phyloP scores from a whole-genome alignment of 64 coral and sea anemone species.

The Stylophora pistillata region DNA sequence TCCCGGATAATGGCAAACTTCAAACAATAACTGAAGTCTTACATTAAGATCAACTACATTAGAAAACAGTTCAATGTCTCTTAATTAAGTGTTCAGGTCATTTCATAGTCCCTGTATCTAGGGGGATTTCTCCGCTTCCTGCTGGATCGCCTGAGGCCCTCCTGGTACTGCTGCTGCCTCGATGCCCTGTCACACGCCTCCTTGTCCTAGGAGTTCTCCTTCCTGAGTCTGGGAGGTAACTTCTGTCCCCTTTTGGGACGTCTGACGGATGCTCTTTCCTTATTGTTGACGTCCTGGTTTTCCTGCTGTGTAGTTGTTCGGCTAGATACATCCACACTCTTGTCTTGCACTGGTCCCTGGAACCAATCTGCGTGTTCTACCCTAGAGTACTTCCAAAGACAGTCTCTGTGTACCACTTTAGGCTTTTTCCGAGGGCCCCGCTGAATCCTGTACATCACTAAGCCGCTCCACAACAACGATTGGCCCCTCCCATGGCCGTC shows the following conservation, averaged over 20 bases:
- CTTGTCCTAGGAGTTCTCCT: not conserved
- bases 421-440: slow-evolving; percentile 17
- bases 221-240: not conserved
- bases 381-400: slow-evolving; percentile 37
- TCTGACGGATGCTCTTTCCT: not conserved
- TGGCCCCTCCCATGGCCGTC: slow-evolving; percentile 8
- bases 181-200: not conserved
- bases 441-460: slow-evolving; percentile 19
- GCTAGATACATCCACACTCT: too few relatives aligned
- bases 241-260: not conserved
- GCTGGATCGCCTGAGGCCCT: not conserved
- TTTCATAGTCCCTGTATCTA: not conserved
- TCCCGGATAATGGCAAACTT: not conserved
- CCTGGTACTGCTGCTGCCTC: not conserved
- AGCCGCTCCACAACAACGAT: not conserved
- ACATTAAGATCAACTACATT: not conserved
- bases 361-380: not conserved
- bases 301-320: too few relatives aligned
- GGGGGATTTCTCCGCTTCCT: not conserved
- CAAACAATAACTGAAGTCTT: not conserved
- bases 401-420: slow-evolving; percentile 37
- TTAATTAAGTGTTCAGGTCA: not conserved
- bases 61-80: not conserved
- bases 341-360: not conserved
- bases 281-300: not conserved